phyloP scores from a whole-genome alignment of 1,140 invertebrate species.

The Prorops nasuta region DNA sequence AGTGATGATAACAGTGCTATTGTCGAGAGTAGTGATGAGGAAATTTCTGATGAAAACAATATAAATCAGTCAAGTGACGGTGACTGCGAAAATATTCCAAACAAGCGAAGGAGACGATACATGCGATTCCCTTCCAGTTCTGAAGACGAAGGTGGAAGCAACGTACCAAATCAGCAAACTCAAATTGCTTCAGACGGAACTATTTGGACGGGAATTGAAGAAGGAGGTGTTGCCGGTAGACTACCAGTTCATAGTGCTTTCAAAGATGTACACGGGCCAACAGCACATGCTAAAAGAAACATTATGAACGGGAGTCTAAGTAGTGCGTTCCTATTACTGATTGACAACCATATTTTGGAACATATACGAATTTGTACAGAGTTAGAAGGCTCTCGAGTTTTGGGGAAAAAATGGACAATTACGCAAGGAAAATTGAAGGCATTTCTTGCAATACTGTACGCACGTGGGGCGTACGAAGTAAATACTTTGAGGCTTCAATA shows the following conservation, averaged over 20 bases:
- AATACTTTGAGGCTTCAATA: slow-evolving; percentile 24
- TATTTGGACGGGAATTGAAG: background rate
- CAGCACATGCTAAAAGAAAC: background rate
- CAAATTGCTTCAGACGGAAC: background rate
- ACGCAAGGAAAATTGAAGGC: slow-evolving; percentile 26
- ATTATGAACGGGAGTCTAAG: background rate
- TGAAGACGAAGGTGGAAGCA: background rate
- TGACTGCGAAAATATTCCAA: slow-evolving; percentile 8
- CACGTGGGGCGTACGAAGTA: slow-evolving; percentile 29
- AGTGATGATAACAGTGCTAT: slow-evolving; percentile 1
- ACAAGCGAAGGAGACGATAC: slow-evolving; percentile 3
- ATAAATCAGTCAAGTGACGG: slow-evolving; percentile 5
- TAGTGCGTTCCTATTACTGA: background rate
- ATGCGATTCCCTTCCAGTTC: slow-evolving; percentile 8
- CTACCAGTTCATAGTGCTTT: background rate
- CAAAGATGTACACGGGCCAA: background rate
- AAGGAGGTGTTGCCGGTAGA: background rate
- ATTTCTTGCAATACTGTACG: slow-evolving; percentile 36
- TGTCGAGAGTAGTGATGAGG: slow-evolving; percentile 8
- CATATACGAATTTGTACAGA: background rate
- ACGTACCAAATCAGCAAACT: background rate
- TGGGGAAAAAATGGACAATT: slow-evolving; percentile 23
- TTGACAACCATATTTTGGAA: background rate
- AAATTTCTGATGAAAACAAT: slow-evolving; percentile 5
- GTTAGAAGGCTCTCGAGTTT: slow-evolving; percentile 19